Percentiles rank a stretch among this genome's conserved stretches.
phyloP scores from a whole-genome alignment of 2,113 vertebrate species.

The Ivindomyrus marchei region DNA sequence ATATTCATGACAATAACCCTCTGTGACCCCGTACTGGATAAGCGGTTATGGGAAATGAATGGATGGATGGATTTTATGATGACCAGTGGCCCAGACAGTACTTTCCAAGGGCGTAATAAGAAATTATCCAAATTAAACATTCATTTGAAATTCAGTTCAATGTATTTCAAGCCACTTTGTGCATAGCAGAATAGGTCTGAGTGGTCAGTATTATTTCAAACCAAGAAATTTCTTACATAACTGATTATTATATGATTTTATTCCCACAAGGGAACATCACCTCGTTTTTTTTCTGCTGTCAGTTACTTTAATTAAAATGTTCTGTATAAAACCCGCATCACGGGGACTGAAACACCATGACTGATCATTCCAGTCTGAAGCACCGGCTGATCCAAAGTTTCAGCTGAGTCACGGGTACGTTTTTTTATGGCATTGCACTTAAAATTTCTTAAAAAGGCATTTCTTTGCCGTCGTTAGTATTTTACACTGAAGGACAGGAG shows the following conservation, averaged over 20 bases:
- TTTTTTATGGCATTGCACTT: neutral
- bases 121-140: neutral
- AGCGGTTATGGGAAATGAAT: neutral
- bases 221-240: neutral
- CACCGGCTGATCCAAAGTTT: neutral
- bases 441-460: neutral
- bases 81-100: neutral
- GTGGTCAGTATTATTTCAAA: conserved; percentile 3
- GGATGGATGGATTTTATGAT: neutral
- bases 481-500: neutral
- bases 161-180: neutral
- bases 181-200: neutral
- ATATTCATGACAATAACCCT: neutral
- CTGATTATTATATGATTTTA: neutral
- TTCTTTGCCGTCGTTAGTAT: neutral
- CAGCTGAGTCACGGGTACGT: neutral
- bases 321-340: neutral
- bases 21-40: neutral
- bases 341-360: neutral
- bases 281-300: neutral
- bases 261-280: neutral
- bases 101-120: neutral
- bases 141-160: neutral
- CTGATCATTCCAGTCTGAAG: neutral
- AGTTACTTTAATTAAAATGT: neutral